phyloP scores from a whole-genome alignment of 2,797 vertebrate species.

The Sorex maritimensis region DNA sequence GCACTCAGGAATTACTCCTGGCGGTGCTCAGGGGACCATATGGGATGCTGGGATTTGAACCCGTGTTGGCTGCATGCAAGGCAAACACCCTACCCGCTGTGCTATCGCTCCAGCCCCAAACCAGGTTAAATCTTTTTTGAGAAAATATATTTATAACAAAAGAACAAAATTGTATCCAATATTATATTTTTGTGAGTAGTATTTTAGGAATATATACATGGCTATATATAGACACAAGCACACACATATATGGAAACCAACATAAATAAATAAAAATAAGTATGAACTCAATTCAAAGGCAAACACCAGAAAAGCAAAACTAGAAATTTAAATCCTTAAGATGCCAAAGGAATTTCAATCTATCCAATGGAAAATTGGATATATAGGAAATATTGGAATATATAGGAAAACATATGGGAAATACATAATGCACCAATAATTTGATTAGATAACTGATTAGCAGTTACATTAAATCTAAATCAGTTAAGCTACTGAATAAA shows the following conservation, averaged over 20 bases:
- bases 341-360: background rate
- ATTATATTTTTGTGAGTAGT: background rate
- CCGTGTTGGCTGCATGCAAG: too few species aligned
- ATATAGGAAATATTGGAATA: background rate
- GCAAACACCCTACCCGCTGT: too few species aligned
- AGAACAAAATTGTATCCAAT: constrained; percentile 9
- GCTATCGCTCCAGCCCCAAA: background rate
- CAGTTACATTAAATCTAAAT: constrained; percentile 5
- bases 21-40: too few species aligned
- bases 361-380: background rate
- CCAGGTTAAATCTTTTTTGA: too few species aligned
- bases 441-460: background rate
- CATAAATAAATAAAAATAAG: constrained; percentile 37
- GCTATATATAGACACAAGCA: too few species aligned
- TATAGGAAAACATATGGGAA: background rate
- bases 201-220: background rate
- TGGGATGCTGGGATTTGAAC: too few species aligned
- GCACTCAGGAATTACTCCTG: too few species aligned
- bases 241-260: too few species aligned
- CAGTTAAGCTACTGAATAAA: background rate
- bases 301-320: background rate
- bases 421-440: background rate
- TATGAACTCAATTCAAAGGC: background rate
- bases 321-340: background rate
- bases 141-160: background rate